Evolutionary conservation across 1,140 invertebrate genomes (phyloP).

Genomic region (Pentalonia nigronervosa): DNA sequence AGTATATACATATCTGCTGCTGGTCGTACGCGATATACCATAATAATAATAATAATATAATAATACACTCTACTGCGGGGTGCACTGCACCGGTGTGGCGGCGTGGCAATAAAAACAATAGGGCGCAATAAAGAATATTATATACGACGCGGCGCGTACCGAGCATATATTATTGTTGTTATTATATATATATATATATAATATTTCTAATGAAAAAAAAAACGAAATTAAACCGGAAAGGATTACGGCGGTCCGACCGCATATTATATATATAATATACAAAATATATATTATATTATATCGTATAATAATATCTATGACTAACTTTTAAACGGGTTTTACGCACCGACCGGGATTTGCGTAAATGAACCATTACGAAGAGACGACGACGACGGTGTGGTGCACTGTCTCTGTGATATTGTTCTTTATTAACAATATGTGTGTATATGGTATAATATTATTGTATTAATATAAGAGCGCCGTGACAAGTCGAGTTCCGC

Average conservation of each 20-base stretch:
- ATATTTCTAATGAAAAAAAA: constrained; percentile 19
- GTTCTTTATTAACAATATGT: background rate
- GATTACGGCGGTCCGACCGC: constrained; percentile 15
- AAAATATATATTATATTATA: background rate
- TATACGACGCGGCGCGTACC: background rate
- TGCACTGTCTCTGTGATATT: background rate
- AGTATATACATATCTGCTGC: background rate
- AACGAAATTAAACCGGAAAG: constrained; percentile 40
- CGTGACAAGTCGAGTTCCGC: background rate
- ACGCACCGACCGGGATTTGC: constrained; percentile 3
- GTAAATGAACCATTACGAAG: constrained; percentile 33
- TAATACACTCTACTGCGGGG: background rate
- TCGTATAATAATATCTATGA: constrained; percentile 37
- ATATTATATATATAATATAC: background rate
- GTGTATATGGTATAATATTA: background rate
- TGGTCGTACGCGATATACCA: background rate
- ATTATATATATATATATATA: background rate
- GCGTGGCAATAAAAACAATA: constrained; percentile 52
- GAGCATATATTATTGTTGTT: constrained; percentile 26
- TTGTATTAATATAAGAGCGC: background rate
- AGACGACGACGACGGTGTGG: too few species aligned
- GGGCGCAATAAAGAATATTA: constrained; percentile 52
- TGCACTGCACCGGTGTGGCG: background rate
- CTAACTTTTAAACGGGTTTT: constrained; percentile 49
- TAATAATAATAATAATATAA: constrained; percentile 11